These are phyloP conservation scores for Myzus persicae DNA, from an alignment of 1,140 invertebrate species.

Conservation along the genomic window DNA sequence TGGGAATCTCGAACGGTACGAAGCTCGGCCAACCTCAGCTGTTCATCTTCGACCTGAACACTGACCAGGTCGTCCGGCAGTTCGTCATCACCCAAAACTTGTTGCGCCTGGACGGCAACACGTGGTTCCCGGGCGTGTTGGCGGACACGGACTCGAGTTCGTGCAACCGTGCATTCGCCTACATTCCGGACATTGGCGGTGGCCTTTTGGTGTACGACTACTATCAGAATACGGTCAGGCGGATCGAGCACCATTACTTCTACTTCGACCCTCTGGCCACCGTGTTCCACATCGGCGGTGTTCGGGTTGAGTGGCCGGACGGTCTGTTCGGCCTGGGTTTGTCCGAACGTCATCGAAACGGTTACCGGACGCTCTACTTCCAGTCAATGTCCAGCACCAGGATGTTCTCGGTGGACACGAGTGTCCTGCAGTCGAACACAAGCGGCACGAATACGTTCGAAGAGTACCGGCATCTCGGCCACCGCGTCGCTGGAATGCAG, in stretches of 20 bases:
- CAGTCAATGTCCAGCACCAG: constrained; percentile 77
- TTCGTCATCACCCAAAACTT: constrained; percentile 71
- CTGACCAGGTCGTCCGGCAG: constrained; percentile 72
- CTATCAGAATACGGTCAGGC: constrained; percentile 76
- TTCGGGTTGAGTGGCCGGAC: constrained; percentile 78
- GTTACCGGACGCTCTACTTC: constrained; percentile 78
- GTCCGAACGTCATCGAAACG: constrained; percentile 66
- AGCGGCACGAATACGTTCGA: constrained; percentile 69
- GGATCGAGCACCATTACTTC: constrained; percentile 81
- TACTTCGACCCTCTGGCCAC: constrained; percentile 79
- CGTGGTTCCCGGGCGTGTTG: constrained; percentile 79
- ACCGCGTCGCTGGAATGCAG: constrained; percentile 73
- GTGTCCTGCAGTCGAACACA: constrained; percentile 73
- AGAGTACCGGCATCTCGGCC: constrained; percentile 74
- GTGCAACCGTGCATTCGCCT: constrained; percentile 77
- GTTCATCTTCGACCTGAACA: constrained; percentile 76
- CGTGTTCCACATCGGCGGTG: constrained; percentile 74
- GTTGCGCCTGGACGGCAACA: constrained; percentile 73
- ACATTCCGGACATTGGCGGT: constrained; percentile 77
- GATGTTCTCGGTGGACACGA: constrained; percentile 70
- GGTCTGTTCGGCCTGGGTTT: constrained; percentile 77
- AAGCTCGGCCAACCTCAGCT: constrained; percentile 70
- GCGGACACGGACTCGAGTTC: constrained; percentile 73
- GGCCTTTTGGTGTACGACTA: constrained; percentile 78
- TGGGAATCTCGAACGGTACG: constrained; percentile 71